Evolutionary conservation across 2,888 invertebrate species (phyloP).

Genomic region (Linyphia triangularis): DNA sequence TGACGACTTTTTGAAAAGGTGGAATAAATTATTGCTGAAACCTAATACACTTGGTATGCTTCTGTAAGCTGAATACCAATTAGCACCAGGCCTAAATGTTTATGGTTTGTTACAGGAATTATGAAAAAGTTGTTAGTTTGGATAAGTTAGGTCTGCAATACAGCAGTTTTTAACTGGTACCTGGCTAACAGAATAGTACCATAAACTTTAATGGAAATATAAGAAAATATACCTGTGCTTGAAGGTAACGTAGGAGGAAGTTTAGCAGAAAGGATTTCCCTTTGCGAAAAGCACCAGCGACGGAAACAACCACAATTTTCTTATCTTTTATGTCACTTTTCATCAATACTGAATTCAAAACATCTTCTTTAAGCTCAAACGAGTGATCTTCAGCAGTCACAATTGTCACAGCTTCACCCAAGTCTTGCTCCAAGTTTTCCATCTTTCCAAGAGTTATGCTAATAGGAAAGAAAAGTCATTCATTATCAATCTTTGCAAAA

Average conservation of each 20-base stretch:
- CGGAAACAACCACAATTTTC: conserved; percentile 75
- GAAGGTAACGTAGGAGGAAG: conserved; percentile 77
- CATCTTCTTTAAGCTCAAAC: conserved; percentile 92
- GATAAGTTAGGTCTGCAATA: no score
- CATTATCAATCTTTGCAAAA: no score
- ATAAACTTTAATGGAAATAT: background rate
- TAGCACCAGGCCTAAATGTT: background rate
- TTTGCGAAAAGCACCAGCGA: conserved; percentile 77
- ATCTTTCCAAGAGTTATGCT: no score
- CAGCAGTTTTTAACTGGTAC: no score
- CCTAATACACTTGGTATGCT: background rate
- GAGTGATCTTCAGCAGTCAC: conserved; percentile 83
- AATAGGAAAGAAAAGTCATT: no score
- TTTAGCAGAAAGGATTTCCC: conserved; percentile 77
- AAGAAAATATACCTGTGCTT: conserved; percentile 66
- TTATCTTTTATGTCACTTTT: conserved; percentile 87
- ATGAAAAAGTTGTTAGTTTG: no score
- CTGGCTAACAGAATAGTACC: no score
- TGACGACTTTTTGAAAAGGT: no score
- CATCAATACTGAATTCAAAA: conserved; percentile 86
- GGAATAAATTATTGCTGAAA: no score
- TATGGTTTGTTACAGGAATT: no score
- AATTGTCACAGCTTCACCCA: conserved; percentile 86
- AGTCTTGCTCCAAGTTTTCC: conserved; percentile 36
- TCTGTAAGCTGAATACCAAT: background rate